These are phyloP conservation scores for Brachystomella parvula DNA, from an alignment of 1,140 invertebrate species.

Conservation along the genomic window DNA sequence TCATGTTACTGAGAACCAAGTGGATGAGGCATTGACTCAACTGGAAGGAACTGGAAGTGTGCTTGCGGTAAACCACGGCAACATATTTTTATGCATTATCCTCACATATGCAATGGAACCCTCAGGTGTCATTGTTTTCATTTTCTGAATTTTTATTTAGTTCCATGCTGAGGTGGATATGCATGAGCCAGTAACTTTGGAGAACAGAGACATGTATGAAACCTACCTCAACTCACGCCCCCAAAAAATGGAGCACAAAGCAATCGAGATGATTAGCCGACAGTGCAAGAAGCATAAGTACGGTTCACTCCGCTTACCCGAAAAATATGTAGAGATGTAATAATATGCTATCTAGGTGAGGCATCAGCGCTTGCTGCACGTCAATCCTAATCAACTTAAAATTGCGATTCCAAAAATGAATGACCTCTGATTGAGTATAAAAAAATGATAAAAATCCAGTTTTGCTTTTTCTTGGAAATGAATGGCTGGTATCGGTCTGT, in stretches of 20 bases:
- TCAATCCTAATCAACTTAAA: too few species aligned
- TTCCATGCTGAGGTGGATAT: constrained; percentile 58
- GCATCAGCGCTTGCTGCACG: too few species aligned
- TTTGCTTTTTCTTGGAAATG: too few species aligned
- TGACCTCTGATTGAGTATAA: too few species aligned
- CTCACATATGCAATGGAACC: neutral
- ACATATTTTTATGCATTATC: neutral
- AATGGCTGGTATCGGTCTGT: too few species aligned
- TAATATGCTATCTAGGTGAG: too few species aligned
- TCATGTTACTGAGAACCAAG: constrained; percentile 50
- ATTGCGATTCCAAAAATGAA: too few species aligned
- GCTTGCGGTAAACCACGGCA: constrained; percentile 49
- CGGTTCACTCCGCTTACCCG: neutral
- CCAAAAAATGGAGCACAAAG: constrained; percentile 56
- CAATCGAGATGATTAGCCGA: constrained; percentile 52
- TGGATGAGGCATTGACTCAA: constrained; percentile 49
- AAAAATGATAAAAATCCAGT: too few species aligned
- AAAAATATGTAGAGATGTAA: too few species aligned
- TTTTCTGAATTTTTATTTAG: constrained; percentile 45
- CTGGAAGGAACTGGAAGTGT: constrained; percentile 51
- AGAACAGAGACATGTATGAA: constrained; percentile 48
- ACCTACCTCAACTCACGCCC: constrained; percentile 58
- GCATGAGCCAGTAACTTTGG: constrained; percentile 21
- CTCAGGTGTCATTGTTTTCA: neutral
- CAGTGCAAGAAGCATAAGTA: constrained; percentile 48